A percentile compares a stretch with the other conserved stretches of the same genome.
These are phyloP conservation scores for Falco columbarius DNA, from an alignment of 2,797 vertebrate species.

Conservation along the genomic window DNA sequence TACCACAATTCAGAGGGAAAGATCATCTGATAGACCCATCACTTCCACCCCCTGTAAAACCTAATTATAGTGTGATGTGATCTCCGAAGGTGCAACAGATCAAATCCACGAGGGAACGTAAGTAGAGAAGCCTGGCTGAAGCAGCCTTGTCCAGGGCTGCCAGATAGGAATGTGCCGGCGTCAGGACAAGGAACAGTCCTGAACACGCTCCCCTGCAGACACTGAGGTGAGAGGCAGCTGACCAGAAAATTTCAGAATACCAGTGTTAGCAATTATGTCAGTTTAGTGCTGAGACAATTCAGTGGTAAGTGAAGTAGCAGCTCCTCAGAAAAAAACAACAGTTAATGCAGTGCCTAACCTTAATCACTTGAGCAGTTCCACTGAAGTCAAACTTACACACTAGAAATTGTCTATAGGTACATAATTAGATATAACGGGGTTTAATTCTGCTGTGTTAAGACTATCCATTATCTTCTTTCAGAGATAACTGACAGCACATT, in stretches of 20 bases:
- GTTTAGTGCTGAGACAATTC: not conserved
- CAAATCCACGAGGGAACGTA: too few species aligned
- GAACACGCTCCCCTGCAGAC: not conserved
- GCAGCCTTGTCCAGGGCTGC: not conserved
- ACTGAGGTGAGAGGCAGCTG: not conserved
- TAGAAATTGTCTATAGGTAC: not conserved
- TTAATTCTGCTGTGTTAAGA: not conserved
- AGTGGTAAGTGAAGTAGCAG: not conserved
- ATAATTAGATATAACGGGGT: not conserved
- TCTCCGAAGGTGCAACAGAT: not conserved
- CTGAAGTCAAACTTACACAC: not conserved
- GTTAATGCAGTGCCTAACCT: not conserved
- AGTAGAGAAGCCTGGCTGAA: not conserved
- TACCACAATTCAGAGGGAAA: not conserved
- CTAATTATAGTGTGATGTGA: fast-evolving
- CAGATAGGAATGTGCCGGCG: not conserved
- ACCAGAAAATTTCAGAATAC: not conserved
- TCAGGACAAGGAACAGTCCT: not conserved
- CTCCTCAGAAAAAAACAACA: not conserved
- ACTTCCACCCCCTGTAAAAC: not conserved
- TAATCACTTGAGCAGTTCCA: not conserved
- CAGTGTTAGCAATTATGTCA: not conserved
- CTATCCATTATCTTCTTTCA: not conserved
- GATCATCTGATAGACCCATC: not conserved
- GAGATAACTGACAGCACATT: not conserved